phyloP scores from a whole-genome alignment of 2,113 vertebrate species.

The Acinonyx jubatus region DNA sequence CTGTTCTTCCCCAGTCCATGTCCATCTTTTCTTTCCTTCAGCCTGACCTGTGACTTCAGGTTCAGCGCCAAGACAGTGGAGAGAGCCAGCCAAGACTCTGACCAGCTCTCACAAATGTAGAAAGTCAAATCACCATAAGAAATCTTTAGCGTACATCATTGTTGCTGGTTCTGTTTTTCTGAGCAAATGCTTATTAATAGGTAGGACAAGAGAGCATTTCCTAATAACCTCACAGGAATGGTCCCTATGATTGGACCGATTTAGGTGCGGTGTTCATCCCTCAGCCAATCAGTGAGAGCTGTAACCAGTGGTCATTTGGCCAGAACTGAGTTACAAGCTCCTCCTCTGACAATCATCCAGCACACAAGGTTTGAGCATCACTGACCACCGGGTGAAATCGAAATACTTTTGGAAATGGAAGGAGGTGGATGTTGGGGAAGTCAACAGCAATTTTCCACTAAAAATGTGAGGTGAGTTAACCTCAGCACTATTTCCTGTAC shows the following conservation, averaged over 20 bases:
- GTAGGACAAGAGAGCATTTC: neutral
- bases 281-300: neutral
- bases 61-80: neutral
- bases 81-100: neutral
- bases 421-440: neutral
- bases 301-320: neutral
- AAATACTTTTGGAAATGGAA: neutral
- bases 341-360: neutral
- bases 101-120: neutral
- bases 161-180: neutral
- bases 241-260: neutral
- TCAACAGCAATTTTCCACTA: neutral
- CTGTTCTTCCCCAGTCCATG: neutral
- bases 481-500: neutral
- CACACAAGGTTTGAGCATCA: neutral
- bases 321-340: too few species aligned
- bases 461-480: neutral
- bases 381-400: neutral
- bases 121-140: neutral
- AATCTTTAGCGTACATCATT: neutral
- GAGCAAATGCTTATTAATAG: neutral
- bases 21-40: neutral
- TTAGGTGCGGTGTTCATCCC: neutral
- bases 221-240: neutral
- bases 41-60: neutral